Base-by-base conservation (phyloP, 1,140 invertebrate species). In the Bursaphelenchus mucronatus region DNA sequence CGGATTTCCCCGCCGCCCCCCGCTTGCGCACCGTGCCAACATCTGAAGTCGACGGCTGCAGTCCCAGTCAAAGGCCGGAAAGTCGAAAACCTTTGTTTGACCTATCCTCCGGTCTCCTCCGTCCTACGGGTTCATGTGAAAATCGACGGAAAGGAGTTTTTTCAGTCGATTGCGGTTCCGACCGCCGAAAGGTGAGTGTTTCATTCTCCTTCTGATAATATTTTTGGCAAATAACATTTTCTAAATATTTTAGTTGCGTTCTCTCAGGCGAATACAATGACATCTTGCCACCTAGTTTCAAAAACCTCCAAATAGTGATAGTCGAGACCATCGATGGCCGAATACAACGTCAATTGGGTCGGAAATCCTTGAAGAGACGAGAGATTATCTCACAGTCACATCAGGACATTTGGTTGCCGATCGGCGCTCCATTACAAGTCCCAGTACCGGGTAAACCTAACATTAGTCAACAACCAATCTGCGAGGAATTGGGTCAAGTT, bases 101-200 rank as follows among this genome's bases (percentile, higher is more conserved):
- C 13, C 2, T 43, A 39, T 17, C n/a, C 57, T 30, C 41, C 57
- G 8, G 19, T 59, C 40, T 59, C 57, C 10, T 59, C 57, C 1
- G 57, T 59, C 11, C 57, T 59, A 13, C 19, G 57, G 40, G 40
- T 59, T 43, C 57, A 59, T 44, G 45, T 59, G 6, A 59, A 59
- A 50, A 59, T 59, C 13, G 57, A 59, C 41, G 57, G 57, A 50
- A 59, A 59, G 11, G 57, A 59, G 40, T 39, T 59, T 11, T 59
- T 59, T 39, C 57, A 59, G 45, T 15, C 57, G 11, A 46, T 44
- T 11, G 13, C 57, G 11, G 41, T 59, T 17, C 57, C 57, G 21
- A 59, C 57, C 10, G 30, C 11, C 2, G 57, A 59, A 13, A 59
- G 45, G 57, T 59, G 39, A 59, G 57, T 59, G 13, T 15, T 19